Evolutionary conservation across 1,140 invertebrate species (phyloP).

Genomic region (Homalodisca vitripennis): DNA sequence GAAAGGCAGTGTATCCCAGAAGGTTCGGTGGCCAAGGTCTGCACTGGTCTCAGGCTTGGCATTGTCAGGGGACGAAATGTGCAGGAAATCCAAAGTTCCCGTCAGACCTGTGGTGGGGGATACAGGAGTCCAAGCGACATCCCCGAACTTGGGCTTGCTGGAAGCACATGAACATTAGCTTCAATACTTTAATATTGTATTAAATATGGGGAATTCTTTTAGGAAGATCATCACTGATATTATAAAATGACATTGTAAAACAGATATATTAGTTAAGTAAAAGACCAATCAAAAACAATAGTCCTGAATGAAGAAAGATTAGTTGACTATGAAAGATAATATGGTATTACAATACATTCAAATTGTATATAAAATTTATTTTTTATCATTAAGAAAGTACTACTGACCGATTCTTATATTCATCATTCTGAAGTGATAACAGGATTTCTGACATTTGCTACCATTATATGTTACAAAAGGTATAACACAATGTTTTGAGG

Average conservation of each 20-base stretch:
- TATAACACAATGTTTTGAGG: too few species aligned
- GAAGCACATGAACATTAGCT: not conserved
- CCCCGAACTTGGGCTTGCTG: conserved; percentile 8
- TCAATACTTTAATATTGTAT: not conserved
- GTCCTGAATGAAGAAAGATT: not conserved
- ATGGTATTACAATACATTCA: too few species aligned
- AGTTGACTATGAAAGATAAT: not conserved
- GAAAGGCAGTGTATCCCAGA: conserved; percentile 35
- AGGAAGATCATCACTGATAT: not conserved
- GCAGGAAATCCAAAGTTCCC: not conserved
- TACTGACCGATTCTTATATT: too few species aligned
- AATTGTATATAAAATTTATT: too few species aligned
- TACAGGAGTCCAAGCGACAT: not conserved
- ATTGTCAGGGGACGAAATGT: not conserved
- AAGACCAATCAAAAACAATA: not conserved
- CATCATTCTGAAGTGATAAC: too few species aligned
- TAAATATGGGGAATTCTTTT: not conserved
- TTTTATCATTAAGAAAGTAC: too few species aligned
- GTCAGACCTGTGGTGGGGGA: not conserved
- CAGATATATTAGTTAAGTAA: not conserved
- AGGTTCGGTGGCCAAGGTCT: conserved; percentile 22
- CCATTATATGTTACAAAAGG: too few species aligned
- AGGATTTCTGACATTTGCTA: too few species aligned
- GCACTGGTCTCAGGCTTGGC: not conserved
- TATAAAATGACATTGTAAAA: not conserved